These are phyloP conservation scores for Sardina pilchardus DNA, from an alignment of 2,113 vertebrate species.

Conservation along the genomic window DNA sequence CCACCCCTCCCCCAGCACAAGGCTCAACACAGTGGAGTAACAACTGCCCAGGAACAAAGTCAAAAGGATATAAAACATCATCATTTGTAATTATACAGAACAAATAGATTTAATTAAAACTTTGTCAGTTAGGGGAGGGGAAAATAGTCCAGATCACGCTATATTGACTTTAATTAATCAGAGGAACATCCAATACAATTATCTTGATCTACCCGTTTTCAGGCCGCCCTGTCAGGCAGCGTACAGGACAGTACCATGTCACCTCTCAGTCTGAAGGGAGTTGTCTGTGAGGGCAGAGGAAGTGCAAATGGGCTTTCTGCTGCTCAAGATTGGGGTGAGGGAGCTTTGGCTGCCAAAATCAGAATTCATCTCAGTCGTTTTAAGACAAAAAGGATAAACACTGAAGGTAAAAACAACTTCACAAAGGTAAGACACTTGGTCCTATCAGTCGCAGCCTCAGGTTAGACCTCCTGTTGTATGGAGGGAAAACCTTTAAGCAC, in stretches of 20 bases:
- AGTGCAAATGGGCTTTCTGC: slow-evolving; percentile 77
- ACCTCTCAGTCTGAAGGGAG: slow-evolving; percentile 72
- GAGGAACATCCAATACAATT: slow-evolving; percentile 76
- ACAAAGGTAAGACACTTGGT: slow-evolving; percentile 59
- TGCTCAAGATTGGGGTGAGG: slow-evolving; percentile 63
- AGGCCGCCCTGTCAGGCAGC: slow-evolving; percentile 63
- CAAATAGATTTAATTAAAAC: slow-evolving; percentile 71
- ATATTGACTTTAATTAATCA: slow-evolving; percentile 73
- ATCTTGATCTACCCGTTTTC: slow-evolving; percentile 78
- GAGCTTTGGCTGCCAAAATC: slow-evolving; percentile 63
- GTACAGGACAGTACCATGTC: slow-evolving; percentile 77
- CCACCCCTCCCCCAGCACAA: slow-evolving; percentile 34
- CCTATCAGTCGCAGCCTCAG: slow-evolving; percentile 69
- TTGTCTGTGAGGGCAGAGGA: slow-evolving; percentile 72
- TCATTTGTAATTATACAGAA: slow-evolving; percentile 45
- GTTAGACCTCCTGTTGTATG: slow-evolving; percentile 64
- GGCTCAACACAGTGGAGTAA: slow-evolving; percentile 65
- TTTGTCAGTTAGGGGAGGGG: slow-evolving; percentile 66
- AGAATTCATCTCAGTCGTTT: slow-evolving; percentile 54
- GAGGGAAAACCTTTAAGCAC: slow-evolving; percentile 53
- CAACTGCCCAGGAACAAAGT: slow-evolving; percentile 53
- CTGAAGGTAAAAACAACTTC: slow-evolving; percentile 47
- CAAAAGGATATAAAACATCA: slow-evolving; percentile 54
- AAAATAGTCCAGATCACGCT: slow-evolving; percentile 66
- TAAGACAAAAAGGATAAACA: slow-evolving; percentile 51